Evolutionary conservation across 2,113 vertebrate species (phyloP).

Genomic region (Litocranius walleri): DNA sequence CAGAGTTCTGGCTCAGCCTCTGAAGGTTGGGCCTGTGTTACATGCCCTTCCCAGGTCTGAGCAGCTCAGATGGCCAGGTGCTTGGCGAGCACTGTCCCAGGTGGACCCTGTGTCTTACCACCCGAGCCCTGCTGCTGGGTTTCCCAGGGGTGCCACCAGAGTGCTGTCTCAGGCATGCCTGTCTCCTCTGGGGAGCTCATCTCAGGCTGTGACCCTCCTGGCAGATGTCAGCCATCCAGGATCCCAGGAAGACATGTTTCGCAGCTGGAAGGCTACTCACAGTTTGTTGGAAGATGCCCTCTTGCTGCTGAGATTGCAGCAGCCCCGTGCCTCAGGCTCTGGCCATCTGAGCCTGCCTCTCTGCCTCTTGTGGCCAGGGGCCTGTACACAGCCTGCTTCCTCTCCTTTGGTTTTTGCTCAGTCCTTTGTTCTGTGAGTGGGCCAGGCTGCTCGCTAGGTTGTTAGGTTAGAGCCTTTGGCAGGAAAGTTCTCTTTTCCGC

Average conservation of each 20-base stretch:
- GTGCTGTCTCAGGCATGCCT: neutral
- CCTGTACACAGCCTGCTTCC: fast-evolving
- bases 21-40: neutral
- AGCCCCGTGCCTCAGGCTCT: neutral
- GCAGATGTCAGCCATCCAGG: neutral
- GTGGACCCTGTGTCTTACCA: neutral
- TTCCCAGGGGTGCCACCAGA: fast-evolving
- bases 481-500: neutral
- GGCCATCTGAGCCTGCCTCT: neutral
- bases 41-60: neutral
- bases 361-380: neutral
- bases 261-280: neutral
- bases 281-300: neutral
- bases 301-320: neutral
- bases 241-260: neutral
- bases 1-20: neutral
- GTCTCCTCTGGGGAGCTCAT: neutral
- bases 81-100: neutral
- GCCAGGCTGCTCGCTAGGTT: neutral
- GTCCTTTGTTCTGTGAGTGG: neutral
- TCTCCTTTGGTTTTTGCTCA: neutral
- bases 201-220: neutral
- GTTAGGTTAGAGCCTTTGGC: neutral
- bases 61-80: neutral
- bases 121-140: neutral